Percentiles rank a stretch among this genome's conserved stretches.
phyloP scores from a whole-genome alignment of 2,113 vertebrate genomes.

The Pogona vitticeps region DNA sequence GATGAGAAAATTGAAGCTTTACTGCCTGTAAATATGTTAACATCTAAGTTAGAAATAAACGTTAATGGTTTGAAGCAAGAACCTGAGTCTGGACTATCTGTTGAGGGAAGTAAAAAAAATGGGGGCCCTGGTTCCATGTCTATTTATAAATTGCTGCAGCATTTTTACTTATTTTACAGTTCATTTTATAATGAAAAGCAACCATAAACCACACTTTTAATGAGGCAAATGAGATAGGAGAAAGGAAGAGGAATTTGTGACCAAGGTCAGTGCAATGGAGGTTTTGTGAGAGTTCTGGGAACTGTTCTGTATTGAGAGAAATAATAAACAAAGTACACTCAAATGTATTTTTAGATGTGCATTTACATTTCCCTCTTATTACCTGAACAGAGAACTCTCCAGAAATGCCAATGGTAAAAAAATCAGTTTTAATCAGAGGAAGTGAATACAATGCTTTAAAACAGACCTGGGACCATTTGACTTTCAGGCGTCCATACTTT shows the following conservation, averaged over 20 bases:
- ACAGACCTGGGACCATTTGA: not conserved
- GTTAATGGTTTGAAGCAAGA: no score
- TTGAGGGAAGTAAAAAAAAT: no score
- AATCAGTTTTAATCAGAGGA: not conserved
- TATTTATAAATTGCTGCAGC: constrained; percentile 6
- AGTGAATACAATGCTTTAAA: no score
- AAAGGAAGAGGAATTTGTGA: not conserved
- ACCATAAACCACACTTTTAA: not conserved
- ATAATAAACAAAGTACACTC: constrained; percentile 4
- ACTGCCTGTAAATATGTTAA: no score
- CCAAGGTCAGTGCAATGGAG: constrained; percentile 9
- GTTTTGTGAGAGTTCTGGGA: not conserved
- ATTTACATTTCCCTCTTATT: constrained; percentile 26
- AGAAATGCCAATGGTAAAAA: not conserved
- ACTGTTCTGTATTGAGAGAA: not conserved
- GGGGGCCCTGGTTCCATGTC: not conserved
- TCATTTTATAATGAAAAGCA: not conserved
- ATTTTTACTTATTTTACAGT: not conserved
- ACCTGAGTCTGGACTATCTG: no score
- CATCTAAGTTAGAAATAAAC: no score
- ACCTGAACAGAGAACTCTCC: not conserved
- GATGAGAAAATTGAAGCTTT: no score
- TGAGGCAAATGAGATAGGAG: not conserved
- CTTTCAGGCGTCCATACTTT: not conserved
- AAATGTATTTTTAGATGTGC: constrained; percentile 3